phyloP scores from a whole-genome alignment of 2,113 vertebrate genomes.

The Hyperopisus bebe region DNA sequence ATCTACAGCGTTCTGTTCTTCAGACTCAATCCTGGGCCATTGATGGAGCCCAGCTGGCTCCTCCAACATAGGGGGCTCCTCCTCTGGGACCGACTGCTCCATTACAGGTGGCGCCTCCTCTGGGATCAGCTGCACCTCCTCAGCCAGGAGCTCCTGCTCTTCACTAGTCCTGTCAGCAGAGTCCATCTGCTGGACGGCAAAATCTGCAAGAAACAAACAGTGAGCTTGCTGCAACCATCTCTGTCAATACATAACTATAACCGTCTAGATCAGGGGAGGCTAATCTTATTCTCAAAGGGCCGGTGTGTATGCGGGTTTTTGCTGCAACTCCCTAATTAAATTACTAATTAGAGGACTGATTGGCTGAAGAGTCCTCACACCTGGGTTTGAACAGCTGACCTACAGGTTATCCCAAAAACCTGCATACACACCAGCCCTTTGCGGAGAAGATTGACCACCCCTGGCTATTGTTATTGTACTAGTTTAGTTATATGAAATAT shows the following conservation, averaged over 20 bases:
- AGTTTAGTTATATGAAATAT: not conserved
- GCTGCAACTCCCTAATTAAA: no score
- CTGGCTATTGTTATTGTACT: not conserved
- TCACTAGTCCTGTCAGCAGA: constrained; percentile 17
- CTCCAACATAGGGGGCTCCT: not conserved
- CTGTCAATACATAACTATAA: not conserved
- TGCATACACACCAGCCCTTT: no score
- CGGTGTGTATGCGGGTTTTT: no score
- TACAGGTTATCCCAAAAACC: no score
- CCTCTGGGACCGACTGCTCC: not conserved
- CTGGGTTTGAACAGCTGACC: no score
- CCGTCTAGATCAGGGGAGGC: not conserved
- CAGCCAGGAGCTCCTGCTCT: constrained; percentile 1
- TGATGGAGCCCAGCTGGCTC: not conserved
- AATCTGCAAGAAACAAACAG: not conserved
- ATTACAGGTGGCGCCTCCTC: not conserved
- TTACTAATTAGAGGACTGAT: no score
- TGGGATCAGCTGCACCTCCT: not conserved
- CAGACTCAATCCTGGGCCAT: constrained; percentile 22
- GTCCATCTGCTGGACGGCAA: not conserved
- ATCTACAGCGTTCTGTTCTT: constrained; percentile 26
- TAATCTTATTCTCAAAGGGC: no score
- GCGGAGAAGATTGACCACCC: no score
- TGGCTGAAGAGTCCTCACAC: no score
- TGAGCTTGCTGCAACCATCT: not conserved